Conservation (phyloP, 2,113 vertebrate genomes). For the Oceanites oceanicus region DNA sequence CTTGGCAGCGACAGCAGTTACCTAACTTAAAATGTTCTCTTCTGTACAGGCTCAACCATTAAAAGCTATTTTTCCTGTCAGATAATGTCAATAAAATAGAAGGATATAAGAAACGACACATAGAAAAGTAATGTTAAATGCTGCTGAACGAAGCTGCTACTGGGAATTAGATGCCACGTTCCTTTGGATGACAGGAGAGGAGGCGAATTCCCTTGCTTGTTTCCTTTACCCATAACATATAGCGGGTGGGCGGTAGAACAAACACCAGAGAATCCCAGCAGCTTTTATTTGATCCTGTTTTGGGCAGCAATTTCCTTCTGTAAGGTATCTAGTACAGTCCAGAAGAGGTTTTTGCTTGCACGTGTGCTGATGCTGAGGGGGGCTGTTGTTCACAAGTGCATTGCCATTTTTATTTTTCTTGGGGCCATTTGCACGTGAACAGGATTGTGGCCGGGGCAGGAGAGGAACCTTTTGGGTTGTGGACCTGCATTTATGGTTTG, state of each 20-base stretch:
- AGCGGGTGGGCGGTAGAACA: neutral
- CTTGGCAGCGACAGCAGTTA: neutral
- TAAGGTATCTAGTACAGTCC: neutral
- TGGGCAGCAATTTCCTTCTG: neutral
- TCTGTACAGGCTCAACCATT: neutral
- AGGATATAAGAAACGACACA: neutral
- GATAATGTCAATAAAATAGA: neutral
- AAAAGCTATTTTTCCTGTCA: neutral
- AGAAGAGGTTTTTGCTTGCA: neutral
- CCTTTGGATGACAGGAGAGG: neutral
- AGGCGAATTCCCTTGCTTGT: neutral
- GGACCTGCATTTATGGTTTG: fast-evolving
- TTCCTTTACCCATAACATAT: fast-evolving
- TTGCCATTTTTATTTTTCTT: fast-evolving
- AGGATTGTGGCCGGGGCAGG: neutral
- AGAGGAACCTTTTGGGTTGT: neutral
- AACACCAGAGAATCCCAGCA: neutral
- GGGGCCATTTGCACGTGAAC: fast-evolving
- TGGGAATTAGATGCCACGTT: neutral
- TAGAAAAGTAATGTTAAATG: neutral
- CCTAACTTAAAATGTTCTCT: neutral
- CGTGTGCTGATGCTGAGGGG: neutral
- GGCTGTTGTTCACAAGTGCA: fast-evolving
- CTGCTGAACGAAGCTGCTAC: neutral
- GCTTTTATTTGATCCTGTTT: neutral